Evolutionary conservation across 2,888 invertebrate species (phyloP), one percentile per base, ranked within the genome.

Genomic region (Pristionchus japonicus): DNA sequence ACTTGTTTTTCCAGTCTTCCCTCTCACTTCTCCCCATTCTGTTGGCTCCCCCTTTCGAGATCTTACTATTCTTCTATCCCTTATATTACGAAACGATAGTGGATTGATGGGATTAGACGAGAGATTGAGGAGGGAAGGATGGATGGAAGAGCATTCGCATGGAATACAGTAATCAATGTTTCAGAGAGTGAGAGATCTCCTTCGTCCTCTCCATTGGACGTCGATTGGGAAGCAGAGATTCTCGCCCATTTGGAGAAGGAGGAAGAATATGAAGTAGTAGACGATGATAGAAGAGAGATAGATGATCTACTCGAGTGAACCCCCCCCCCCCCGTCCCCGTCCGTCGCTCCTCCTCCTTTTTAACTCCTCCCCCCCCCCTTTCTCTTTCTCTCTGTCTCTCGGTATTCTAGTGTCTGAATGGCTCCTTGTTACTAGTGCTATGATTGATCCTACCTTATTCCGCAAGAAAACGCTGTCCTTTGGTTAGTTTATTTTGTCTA

Each of bases 381-480:
- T 20, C n/a, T 67, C 47, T 20, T n/a, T n/a, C n/a, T n/a, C n/a
- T n/a, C n/a, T n/a, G n/a, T n/a, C 70, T 43, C 47, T 23, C 86
- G 40, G 34, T 86, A 52, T 86, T 52, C 61, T 40, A 43, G 77
- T n/a, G n/a, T 43, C 43, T 64, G 40, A n/a, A 47, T 67, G 52
- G 86, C 61, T n/a, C 31, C 13, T 67, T 64, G 17, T 61, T 47
- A 31, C 43, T 34, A 47, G 40, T 34, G 70, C 86, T 70, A 86
- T 86, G 86, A 67, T 86, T 37, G 86, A 86, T 70, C 37, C 86
- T 31, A 23, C 47, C 49, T 11, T 86, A 34, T 86, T 86, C 57
- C 43, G 86, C 47, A 86, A 86, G 70, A 86, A 86, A 70, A 86
- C 86, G 0, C 27, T 85, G 40, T 85, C 85, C 15, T 86, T 86